Percentiles rank a stretch among this genome's conserved stretches.
These are phyloP conservation scores for Zophobas morio DNA, from an alignment of 1,140 invertebrate species.

Conservation along the genomic window DNA sequence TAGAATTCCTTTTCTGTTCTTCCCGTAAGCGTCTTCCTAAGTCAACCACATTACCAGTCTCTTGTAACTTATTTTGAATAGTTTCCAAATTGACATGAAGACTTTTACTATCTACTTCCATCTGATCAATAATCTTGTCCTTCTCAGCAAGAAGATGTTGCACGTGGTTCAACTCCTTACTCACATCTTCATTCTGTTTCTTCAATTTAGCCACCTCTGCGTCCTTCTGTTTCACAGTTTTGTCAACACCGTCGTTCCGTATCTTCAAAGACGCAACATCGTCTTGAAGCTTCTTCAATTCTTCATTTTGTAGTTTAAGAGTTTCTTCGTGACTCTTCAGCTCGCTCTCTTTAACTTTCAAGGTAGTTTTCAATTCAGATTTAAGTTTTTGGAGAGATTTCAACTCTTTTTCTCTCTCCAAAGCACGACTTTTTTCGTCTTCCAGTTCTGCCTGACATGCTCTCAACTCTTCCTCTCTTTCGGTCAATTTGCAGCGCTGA, in stretches of 20 bases:
- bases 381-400: conserved; percentile 37
- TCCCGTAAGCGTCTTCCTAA: conserved; percentile 63
- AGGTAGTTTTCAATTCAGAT: conserved; percentile 24
- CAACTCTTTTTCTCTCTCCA: conserved; percentile 48
- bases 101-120: conserved; percentile 71
- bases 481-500: conserved; percentile 69
- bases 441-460: conserved; percentile 60
- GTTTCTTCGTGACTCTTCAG: conserved; percentile 5
- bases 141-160: conserved; percentile 74
- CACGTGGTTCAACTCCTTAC: conserved; percentile 73
- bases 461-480: conserved; percentile 69
- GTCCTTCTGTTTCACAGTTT: conserved; percentile 62
- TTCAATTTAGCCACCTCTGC: conserved; percentile 64
- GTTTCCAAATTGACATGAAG: conserved; percentile 69
- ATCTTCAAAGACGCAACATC: conserved; percentile 32
- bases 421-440: conserved; percentile 60
- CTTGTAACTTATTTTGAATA: conserved; percentile 71
- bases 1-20: conserved; percentile 66
- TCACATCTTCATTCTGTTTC: conserved; percentile 66
- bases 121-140: conserved; percentile 70
- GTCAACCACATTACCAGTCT: conserved; percentile 68
- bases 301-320: background rate
- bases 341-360: conserved; percentile 3
- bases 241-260: conserved; percentile 41
- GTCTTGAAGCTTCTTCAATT: conserved; percentile 1